Evolutionary conservation across 64 coral and sea anemone species (phyloP), one percentile per base, ranked within the genome.

Genomic region (Trachythela sp.): DNA sequence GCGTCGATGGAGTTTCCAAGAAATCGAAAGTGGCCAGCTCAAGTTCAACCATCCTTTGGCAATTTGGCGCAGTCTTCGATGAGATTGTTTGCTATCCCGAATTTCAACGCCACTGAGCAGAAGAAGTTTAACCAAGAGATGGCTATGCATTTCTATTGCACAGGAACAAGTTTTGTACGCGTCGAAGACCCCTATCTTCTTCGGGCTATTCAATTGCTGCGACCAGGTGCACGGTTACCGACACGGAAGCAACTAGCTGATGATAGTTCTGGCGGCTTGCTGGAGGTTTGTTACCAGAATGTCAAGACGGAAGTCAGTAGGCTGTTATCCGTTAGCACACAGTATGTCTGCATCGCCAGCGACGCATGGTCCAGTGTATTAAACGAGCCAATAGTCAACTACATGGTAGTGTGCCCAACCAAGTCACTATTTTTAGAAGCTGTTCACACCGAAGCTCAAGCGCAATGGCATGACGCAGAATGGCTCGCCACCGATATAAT

Each of bases 51-150:
- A 20, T 52, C 1, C 13, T 52, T 52, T 10, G 49, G 49, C 13
- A 52, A 52, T 15, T 52, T 20, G 49, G 13, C 49, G 7, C 68
- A 72, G 68, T 72, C 68, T 10, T 30, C 2, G 7, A 13, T 72
- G 32, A 26, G 68, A 72, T 72, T 7, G n/a, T 72, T 72, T 72
- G 68, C 26, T 72, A 26, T 72, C 68, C 68, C 68, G 11, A 72
- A 30, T 0, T 35, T 72, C 9, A 72, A 72, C 32, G 11, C 68
- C 26, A 22, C 68, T 18, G 68, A 72, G 14, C 68, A 72, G 68
- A 72, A 72, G 68, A 72, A 35, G 68, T 72, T 72, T 72, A 72
- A 72, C 68, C n/a, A 72, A 72, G 14, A 72, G 10, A 72, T 72
- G 32, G 68, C 9, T 10, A 72, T 72, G 68, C 68, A 72, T 26